Evolutionary conservation across 2,888 invertebrate species (phyloP), one percentile per base, ranked within the genome.

Genomic region (Drosophila mimetica): DNA sequence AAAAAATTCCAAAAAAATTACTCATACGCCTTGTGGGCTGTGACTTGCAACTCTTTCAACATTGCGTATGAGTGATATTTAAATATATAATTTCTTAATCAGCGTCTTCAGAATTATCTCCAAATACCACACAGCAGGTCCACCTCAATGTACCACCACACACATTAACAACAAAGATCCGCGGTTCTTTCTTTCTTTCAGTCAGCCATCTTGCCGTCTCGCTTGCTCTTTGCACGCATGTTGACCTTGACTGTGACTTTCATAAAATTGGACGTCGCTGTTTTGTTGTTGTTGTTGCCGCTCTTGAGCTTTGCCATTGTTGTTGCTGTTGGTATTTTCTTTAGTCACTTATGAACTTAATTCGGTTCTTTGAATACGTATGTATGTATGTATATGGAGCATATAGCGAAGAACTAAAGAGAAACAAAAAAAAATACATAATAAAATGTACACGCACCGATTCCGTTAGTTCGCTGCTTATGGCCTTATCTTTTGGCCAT

Each of bases 181-280:
- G 50, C 51, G 64, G 34, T 37, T 54, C 64, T 64, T 50, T 63
- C 51, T 48, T 30, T 63, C 51, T 39, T 39, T 52, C 28, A 16
- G 28, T 25, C 34, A 46, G 44, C 37, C 46, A 18, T 32, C 42
- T 37, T 47, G 47, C 51, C 55, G 50, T 72, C 61, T 57, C 58
- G 46, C 60, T 53, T 53, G 25, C 60, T 48, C 54, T 83, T 76
- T 75, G 72, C 79, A 87, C 79, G 79, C 85, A 86, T 84, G 84
- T 85, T 89, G 89, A 89, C 89, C 89, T 89, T 89, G 89, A 89
- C 89, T 89, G 76, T 89, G 89, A 89, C 89, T 88, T 88, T 88
- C 78, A 88, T 88, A 84, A 76, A 82, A 80, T 81, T 81, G 75
- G 76, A 72, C 69, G 77, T 69, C 66, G 74, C 65, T 80, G 51